Conservation (phyloP, 2,797 vertebrate species). For the Lepus townsendii region DNA sequence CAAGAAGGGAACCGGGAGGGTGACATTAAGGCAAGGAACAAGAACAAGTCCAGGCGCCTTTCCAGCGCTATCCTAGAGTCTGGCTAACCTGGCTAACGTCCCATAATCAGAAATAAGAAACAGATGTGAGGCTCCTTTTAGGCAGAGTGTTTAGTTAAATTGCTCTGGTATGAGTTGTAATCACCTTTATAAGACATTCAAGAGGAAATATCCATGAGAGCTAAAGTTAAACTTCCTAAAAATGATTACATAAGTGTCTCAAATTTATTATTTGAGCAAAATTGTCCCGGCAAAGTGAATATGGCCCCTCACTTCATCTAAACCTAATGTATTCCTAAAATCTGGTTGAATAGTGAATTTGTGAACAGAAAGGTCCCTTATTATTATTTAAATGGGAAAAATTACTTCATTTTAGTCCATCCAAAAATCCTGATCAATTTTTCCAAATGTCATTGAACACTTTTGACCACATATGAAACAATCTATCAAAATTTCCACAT, state of each 20-base stretch:
- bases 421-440: background rate
- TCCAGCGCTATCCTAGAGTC: background rate
- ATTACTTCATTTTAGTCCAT: background rate
- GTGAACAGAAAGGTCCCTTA: background rate
- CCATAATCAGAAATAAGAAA: background rate
- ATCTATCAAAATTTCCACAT: background rate
- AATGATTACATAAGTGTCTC: background rate
- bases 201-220: slow-evolving; percentile 46
- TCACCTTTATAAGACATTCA: background rate
- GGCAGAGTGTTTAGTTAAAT: slow-evolving; percentile 15
- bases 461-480: background rate
- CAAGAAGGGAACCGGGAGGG: too few relatives aligned
- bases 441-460: background rate
- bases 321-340: slow-evolving; percentile 19
- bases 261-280: slow-evolving; percentile 7
- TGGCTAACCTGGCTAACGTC: background rate
- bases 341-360: slow-evolving; percentile 5
- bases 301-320: background rate
- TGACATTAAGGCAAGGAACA: background rate
- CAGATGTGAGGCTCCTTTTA: background rate
- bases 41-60: background rate
- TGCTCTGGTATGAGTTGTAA: background rate
- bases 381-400: background rate
- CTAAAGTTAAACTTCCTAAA: background rate
- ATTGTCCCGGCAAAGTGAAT: background rate